Conservation (phyloP, 2,797 vertebrate species). For the Chrosomus eos region DNA sequence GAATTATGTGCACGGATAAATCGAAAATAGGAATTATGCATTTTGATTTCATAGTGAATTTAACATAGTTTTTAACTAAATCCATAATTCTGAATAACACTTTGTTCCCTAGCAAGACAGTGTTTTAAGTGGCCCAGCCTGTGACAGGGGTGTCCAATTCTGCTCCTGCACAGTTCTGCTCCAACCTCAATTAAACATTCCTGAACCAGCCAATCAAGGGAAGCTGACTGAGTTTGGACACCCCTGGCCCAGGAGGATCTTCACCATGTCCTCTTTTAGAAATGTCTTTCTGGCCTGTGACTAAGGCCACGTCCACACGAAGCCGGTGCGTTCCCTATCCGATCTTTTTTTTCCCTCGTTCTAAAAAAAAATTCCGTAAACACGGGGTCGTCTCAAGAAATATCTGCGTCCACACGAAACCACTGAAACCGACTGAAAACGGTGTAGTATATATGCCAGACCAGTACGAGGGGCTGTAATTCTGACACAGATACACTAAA, state of each 20-base stretch:
- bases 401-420: no score
- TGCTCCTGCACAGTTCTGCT: neutral
- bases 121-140: neutral
- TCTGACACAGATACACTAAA: no score
- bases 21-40: neutral
- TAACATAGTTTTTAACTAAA: neutral
- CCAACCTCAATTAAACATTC: neutral
- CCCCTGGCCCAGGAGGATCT: neutral
- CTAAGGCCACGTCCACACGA: no score
- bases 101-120: neutral
- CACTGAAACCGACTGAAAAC: no score
- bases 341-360: no score
- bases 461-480: no score
- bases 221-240: neutral
- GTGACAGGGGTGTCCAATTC: neutral
- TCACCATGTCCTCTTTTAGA: neutral
- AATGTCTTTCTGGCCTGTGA: neutral
- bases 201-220: neutral
- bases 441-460: no score
- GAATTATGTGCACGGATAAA: neutral
- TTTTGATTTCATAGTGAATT: neutral
- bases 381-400: no score
- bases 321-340: no score
- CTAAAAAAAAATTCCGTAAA: no score
- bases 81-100: neutral